These are phyloP conservation scores for Brachylomia viminalis DNA, from an alignment of 2,888 invertebrate genomes.

Conservation along the genomic window DNA sequence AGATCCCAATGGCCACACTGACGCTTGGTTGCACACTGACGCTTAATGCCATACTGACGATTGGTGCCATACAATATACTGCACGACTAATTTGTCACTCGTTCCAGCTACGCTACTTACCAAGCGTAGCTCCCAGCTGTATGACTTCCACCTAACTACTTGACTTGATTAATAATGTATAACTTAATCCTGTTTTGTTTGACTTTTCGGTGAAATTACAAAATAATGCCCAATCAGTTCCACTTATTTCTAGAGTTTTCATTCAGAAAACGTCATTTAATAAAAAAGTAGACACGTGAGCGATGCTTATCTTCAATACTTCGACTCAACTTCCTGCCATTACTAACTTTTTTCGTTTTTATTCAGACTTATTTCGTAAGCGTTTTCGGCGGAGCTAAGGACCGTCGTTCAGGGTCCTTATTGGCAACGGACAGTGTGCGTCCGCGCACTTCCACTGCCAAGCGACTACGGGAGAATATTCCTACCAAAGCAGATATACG, in stretches of 20 bases:
- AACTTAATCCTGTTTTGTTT: neutral
- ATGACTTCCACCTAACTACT: neutral
- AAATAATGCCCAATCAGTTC: too few relatives aligned
- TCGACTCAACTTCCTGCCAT: too few relatives aligned
- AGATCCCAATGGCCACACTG: neutral
- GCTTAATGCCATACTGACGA: neutral
- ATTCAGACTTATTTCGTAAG: constrained; percentile 85
- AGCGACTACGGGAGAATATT: constrained; percentile 82
- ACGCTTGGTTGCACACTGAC: neutral
- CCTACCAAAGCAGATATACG: constrained; percentile 80
- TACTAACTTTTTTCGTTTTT: neutral
- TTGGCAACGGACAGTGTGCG: constrained; percentile 81
- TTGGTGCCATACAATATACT: too few relatives aligned
- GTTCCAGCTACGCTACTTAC: neutral
- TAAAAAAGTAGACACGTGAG: too few relatives aligned
- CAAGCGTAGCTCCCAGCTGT: neutral
- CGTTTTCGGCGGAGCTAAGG: constrained; percentile 82
- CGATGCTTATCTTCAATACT: neutral
- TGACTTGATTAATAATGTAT: neutral
- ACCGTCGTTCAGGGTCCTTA: constrained; percentile 81
- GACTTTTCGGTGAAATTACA: neutral
- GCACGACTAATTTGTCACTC: neutral
- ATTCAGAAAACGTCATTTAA: too few relatives aligned
- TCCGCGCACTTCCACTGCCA: constrained; percentile 83
- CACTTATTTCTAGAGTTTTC: too few relatives aligned